A percentile compares a stretch with the other conserved stretches of the same genome.
These are phyloP conservation scores for Opisthocomus hoazin DNA, from an alignment of 2,113 vertebrate genomes.

Conservation along the genomic window DNA sequence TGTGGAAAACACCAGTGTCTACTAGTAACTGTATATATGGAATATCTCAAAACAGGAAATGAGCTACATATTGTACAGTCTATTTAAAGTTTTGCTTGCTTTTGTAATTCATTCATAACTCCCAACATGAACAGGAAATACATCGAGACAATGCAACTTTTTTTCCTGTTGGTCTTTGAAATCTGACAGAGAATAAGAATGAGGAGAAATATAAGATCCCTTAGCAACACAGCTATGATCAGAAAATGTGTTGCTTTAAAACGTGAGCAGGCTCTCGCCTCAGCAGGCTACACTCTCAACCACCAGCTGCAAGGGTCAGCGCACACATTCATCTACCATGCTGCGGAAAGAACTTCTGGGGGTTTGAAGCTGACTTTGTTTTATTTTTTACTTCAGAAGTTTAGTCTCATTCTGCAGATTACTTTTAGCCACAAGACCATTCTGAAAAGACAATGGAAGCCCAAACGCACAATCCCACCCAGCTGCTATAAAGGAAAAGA, in stretches of 20 bases:
- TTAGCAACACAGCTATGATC: slow-evolving; percentile 7
- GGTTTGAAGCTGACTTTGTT: neutral
- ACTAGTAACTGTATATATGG: fast-evolving
- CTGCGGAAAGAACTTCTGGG: neutral
- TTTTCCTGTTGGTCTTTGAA: neutral
- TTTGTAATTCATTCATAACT: neutral
- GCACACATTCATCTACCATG: neutral
- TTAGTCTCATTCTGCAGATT: neutral
- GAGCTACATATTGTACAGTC: neutral
- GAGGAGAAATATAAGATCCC: neutral
- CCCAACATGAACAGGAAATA: neutral
- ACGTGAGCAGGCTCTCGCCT: neutral
- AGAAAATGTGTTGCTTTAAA: slow-evolving; percentile 14
- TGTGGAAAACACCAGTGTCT: neutral
- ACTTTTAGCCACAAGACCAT: neutral
- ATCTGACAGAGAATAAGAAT: neutral
- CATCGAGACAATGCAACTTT: neutral
- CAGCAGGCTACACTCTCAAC: neutral
- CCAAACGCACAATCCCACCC: neutral
- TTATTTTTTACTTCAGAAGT: neutral
- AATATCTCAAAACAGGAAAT: neutral
- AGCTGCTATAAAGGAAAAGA: neutral
- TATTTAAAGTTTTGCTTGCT: neutral
- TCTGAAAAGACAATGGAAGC: neutral
- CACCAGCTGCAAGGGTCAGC: neutral